phyloP scores from a whole-genome alignment of 2,797 vertebrate genomes.

The Gymnodraco acuticeps region DNA sequence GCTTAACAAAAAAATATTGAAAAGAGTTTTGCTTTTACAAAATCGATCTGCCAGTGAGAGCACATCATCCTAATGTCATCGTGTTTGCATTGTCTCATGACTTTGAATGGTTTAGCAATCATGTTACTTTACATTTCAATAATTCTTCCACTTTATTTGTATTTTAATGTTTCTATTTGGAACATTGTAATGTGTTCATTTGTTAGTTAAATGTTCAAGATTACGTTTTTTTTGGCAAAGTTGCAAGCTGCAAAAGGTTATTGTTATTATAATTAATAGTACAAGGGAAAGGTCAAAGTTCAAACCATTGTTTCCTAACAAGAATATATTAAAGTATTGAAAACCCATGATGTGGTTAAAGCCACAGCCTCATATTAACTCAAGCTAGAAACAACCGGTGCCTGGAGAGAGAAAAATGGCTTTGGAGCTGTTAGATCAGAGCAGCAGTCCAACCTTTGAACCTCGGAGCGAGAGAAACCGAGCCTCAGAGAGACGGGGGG shows the following conservation, averaged over 20 bases:
- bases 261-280: not conserved
- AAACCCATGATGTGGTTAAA: conserved; percentile 29
- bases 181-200: not conserved
- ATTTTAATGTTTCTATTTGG: not conserved
- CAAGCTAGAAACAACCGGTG: conserved; percentile 34
- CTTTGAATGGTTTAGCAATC: conserved; percentile 9
- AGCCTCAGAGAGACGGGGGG: conserved; percentile 35
- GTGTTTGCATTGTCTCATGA: conserved; percentile 10
- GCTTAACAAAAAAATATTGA: not conserved
- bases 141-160: not conserved
- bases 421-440: conserved; percentile 62
- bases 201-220: not conserved
- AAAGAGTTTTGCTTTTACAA: conserved; percentile 4
- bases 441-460: conserved; percentile 70
- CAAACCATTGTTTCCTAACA: conserved; percentile 4
- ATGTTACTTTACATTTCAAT: not conserved
- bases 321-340: conserved; percentile 20
- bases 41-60: conserved; percentile 23
- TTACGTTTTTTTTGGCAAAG: too few species aligned
- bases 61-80: not conserved
- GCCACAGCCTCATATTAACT: conserved; percentile 27
- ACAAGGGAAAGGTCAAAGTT: conserved; percentile 1
- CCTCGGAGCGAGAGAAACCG: conserved; percentile 43
- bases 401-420: conserved; percentile 42
- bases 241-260: not conserved